Base-by-base conservation (phyloP, 2,797 vertebrate species). In the Characodon lateralis region DNA sequence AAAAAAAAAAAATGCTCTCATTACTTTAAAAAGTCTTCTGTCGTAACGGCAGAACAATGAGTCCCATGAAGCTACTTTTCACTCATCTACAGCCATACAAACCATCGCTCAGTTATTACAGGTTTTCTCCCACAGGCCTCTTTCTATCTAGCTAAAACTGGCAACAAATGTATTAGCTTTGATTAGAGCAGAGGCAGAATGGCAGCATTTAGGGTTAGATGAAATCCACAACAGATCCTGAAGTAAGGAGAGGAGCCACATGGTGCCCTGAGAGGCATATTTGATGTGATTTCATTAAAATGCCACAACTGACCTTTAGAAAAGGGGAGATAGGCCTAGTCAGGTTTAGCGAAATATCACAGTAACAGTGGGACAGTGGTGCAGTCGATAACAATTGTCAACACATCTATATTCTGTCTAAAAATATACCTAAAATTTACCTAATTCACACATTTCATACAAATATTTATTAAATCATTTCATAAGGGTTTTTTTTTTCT, bases 381-480 rank as follows among this genome's bases (percentile, higher is more conserved):
- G 61, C 5, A 50, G 48, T 4, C n/a, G 5, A 18, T 48, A 56
- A n/a, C n/a, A n/a, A n/a, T n/a, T n/a, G n/a, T n/a, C n/a, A 56
- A 72, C 2, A 76, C 0, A 66, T 51, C 55, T n/a, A 14, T 73
- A 63, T 74, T 56, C 55, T 71, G 9, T 41, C n/a, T 59, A 65
- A n/a, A 74, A 72, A 70, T 5, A 68, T 2, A n/a, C 16, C 1
- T 9, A 59, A 77, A 69, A 43, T 70, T 22, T 12, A 77, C 10
- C 18, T 78, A 5, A 31, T 16, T 31, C 12, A 51, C 13, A 2
- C 26, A 71, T 83, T 82, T 83, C 50, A 74, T 70, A 74, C 43
- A 26, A 75, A 59, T 86, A 75, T 83, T 88, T 85, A 83, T 87
- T 85, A 86, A 79, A 80, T 58, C 76, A 59, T 78, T 81, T 81